Evolutionary conservation across 2,888 invertebrate genomes (phyloP), one percentile per base, ranked within the genome.

Genomic region (Lomographa bimaculata): DNA sequence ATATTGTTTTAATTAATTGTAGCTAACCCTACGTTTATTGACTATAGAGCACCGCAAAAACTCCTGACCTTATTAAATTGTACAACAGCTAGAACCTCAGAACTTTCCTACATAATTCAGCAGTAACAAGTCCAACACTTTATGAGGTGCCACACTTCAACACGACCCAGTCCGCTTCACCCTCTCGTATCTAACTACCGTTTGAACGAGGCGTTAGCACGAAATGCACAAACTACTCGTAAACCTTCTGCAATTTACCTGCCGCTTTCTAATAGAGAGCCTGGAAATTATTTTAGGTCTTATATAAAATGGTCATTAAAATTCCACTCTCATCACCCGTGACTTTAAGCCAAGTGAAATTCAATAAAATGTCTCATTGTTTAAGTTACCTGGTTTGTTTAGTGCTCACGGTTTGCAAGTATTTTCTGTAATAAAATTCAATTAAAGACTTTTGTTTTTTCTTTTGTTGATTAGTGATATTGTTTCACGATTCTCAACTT

Each of bases 181-280:
- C 47, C 41, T 28, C 41, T 51, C 40, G 34, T 50, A 49, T 44
- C 51, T 51, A 54, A 46, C 50, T 42, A 40, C 41, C 37, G 24
- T 18, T 45, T 54, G 47, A 58, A 52, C 46, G 49, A 48, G 47
- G 46, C 45, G 29, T 50, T 52, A 7, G 33, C 58, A 53, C 52
- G 55, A 54, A 55, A 50, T 43, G 44, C 48, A 40, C 48, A 52
- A 49, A 50, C 55, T 50, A n/a, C n/a, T n/a, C n/a, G n/a, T n/a
- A 44, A 50, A 45, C 52, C 45, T 49, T 20, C 44, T 30, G 33
- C 49, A 49, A 47, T 51, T 54, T 49, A 54, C 46, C 49, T 49
- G 50, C 45, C 29, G 36, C 39, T 47, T 37, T 47, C 33, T 20
- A 26, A 29, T 26, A 34, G 45, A 45, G 46, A 52, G 36, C 46